Evolutionary conservation across 2,888 invertebrate species (phyloP).

Genomic region (Petrophora chlorosata): DNA sequence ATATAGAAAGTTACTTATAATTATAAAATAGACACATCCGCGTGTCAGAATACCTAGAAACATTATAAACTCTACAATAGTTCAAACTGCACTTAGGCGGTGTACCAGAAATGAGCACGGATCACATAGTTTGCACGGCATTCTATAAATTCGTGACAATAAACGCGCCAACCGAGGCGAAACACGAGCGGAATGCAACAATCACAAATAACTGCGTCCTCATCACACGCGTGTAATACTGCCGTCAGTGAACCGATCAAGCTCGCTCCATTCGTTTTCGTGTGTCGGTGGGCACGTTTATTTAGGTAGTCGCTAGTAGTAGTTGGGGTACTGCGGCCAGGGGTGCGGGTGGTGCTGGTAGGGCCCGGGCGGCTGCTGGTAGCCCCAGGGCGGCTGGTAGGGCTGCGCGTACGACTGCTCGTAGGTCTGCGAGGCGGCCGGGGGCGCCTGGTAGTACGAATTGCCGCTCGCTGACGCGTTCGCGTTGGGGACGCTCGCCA

Average conservation of each 20-base stretch:
- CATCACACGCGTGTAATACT: too few species aligned
- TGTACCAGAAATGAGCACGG: conserved; percentile 2
- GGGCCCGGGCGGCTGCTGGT: conserved; percentile 77
- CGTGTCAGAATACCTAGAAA: conserved; percentile 21
- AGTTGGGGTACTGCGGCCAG: conserved; percentile 79
- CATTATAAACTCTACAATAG: conserved; percentile 8
- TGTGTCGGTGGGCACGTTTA: conserved; percentile 9
- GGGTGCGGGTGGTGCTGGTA: conserved; percentile 77
- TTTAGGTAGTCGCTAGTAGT: conserved; percentile 58
- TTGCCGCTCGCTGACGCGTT: conserved; percentile 45
- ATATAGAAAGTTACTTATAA: conserved; percentile 3
- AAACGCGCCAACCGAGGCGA: conserved; percentile 13
- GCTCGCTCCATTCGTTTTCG: conserved; percentile 6
- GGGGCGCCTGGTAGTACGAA: conserved; percentile 66
- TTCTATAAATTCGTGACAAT: conserved; percentile 1
- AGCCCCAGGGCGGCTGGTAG: conserved; percentile 78
- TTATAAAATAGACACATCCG: conserved; percentile 12
- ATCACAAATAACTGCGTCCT: not conserved
- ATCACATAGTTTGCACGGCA: conserved; percentile 1
- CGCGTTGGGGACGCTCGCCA: conserved; percentile 36
- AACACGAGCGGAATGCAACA: conserved; percentile 8
- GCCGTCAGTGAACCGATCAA: not conserved
- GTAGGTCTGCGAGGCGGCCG: conserved; percentile 63
- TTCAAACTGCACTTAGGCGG: conserved; percentile 3
- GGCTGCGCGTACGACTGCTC: conserved; percentile 74